Conservation (phyloP, 2,888 invertebrate species). For the Ormia ochracea region DNA sequence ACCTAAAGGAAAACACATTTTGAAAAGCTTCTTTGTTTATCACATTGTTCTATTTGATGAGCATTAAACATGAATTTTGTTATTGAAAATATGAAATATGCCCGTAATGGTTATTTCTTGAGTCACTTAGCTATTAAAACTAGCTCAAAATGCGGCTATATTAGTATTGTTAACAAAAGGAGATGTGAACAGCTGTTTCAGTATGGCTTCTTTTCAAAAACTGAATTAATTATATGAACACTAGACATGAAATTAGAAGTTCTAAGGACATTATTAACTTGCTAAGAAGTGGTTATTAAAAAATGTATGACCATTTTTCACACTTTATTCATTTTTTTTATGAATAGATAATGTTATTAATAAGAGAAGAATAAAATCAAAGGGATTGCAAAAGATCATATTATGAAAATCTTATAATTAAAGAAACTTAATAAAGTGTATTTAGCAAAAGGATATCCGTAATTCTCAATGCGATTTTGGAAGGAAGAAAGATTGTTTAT, state of each 20-base stretch:
- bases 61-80: background rate
- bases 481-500: no score
- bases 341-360: background rate
- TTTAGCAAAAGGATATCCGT: no score
- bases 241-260: slow-evolving; percentile 14
- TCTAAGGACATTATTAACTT: slow-evolving; percentile 1
- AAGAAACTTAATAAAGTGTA: no score
- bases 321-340: background rate
- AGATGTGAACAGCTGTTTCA: slow-evolving; percentile 8
- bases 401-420: no score
- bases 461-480: no score
- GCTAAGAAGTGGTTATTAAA: background rate
- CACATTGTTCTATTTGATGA: background rate
- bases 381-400: no score
- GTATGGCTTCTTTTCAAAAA: background rate
- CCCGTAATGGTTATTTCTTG: background rate
- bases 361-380: background rate
- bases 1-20: background rate
- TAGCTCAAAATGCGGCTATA: background rate
- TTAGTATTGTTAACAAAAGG: background rate
- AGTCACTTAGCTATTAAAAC: background rate
- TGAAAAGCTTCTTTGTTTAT: background rate
- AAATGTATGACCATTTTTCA: background rate
- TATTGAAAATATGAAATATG: background rate
- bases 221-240: slow-evolving; percentile 11